Evolutionary conservation across 2,888 invertebrate genomes (phyloP).

Genomic region (Alloscopus bannaensis): DNA sequence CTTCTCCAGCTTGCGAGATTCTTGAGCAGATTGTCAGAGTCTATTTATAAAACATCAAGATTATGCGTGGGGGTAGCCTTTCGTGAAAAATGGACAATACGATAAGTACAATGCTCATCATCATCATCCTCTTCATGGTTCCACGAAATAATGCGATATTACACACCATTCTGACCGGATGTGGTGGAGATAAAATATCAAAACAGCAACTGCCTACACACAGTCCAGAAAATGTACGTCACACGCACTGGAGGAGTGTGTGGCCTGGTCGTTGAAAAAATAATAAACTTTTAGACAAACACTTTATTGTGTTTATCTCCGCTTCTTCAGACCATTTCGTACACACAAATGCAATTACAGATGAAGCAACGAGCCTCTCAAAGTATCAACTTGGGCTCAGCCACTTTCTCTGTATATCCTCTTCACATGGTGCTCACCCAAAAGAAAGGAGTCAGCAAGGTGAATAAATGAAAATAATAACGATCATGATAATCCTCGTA

Average conservation of each 20-base stretch:
- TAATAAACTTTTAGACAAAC: constrained; percentile 18
- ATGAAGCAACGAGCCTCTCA: background rate
- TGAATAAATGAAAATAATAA: constrained; percentile 59
- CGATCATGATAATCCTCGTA: constrained; percentile 55
- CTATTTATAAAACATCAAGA: background rate
- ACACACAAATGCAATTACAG: constrained; percentile 35
- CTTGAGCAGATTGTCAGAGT: background rate
- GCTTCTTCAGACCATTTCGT: constrained; percentile 47
- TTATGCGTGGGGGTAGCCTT: too few relatives aligned
- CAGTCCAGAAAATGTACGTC: too few relatives aligned
- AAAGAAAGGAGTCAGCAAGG: constrained; percentile 41
- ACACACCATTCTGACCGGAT: constrained; percentile 31
- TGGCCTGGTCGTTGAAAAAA: constrained; percentile 21
- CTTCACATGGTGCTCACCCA: too few relatives aligned
- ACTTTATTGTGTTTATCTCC: constrained; percentile 51
- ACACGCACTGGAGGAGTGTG: too few relatives aligned
- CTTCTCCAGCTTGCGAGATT: too few relatives aligned
- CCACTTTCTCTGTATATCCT: too few relatives aligned
- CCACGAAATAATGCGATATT: background rate
- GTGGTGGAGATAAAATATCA: background rate
- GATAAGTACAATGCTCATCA: constrained; percentile 39
- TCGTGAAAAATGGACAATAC: too few relatives aligned
- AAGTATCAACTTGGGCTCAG: constrained; percentile 6
- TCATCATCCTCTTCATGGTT: background rate
- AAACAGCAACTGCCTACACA: too few relatives aligned